Percentiles rank a stretch among this genome's conserved stretches.
Evolutionary conservation across 2,888 invertebrate species (phyloP).

Genomic region (Rotaria sp.): DNA sequence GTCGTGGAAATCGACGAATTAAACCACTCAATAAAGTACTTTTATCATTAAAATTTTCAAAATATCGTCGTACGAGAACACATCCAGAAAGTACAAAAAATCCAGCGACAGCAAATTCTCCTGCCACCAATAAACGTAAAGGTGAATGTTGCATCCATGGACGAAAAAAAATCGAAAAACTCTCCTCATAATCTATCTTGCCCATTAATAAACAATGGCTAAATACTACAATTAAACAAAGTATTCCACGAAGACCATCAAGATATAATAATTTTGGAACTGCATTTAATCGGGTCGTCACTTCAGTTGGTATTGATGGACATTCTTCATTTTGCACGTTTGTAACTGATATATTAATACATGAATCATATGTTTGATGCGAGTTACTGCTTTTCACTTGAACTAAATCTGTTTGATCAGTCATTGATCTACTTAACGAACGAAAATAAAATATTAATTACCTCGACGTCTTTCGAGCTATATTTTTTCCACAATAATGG

Average conservation of each 20-base stretch:
- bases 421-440: not conserved
- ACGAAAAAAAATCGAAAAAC: not conserved
- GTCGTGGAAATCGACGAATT: not conserved
- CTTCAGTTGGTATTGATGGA: not conserved
- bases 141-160: not conserved
- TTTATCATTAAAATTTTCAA: not conserved
- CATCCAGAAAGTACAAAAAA: not conserved
- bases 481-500: too few relatives aligned
- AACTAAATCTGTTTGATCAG: not conserved
- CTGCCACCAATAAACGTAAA: not conserved
- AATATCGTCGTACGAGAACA: not conserved
- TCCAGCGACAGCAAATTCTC: not conserved
- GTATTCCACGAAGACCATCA: not conserved
- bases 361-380: not conserved
- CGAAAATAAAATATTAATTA: not conserved
- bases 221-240: not conserved
- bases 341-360: not conserved
- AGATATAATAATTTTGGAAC: not conserved
- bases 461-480: too few relatives aligned
- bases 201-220: not conserved
- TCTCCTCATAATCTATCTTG: not conserved
- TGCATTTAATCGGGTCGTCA: not conserved
- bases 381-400: not conserved
- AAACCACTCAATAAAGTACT: not conserved
- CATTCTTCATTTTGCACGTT: not conserved